Evolutionary conservation across 2,888 invertebrate genomes (phyloP).

Genomic region (Mayetiola destructor): DNA sequence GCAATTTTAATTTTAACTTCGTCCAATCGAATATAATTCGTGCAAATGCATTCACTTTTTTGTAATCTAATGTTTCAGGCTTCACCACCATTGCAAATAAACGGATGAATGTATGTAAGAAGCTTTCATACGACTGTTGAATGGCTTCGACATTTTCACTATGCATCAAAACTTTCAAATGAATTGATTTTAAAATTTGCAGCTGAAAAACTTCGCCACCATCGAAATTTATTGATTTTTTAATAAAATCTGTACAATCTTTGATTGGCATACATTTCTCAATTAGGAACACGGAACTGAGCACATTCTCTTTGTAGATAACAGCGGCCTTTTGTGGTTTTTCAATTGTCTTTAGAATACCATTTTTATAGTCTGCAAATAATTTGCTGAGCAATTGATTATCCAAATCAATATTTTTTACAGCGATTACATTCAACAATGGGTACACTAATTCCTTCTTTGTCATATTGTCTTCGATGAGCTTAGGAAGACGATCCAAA

Average conservation of each 20-base stretch:
- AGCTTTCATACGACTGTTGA: constrained; percentile 39
- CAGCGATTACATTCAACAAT: constrained; percentile 37
- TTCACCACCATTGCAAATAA: constrained; percentile 38
- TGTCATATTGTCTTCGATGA: constrained; percentile 34
- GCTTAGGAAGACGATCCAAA: constrained; percentile 20
- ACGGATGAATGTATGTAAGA: constrained; percentile 40
- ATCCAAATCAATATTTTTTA: constrained; percentile 22
- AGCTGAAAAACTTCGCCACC: constrained; percentile 43
- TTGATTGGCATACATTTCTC: constrained; percentile 43
- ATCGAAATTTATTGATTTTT: constrained; percentile 50
- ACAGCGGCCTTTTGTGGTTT: constrained; percentile 56
- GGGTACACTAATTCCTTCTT: constrained; percentile 51
- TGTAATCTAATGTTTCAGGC: constrained; percentile 29
- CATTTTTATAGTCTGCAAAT: constrained; percentile 44
- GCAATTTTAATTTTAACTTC: constrained; percentile 21
- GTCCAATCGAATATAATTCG: constrained; percentile 31
- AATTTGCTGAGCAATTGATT: constrained; percentile 39
- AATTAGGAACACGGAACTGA: constrained; percentile 44
- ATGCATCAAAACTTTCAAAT: constrained; percentile 31
- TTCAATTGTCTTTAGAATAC: constrained; percentile 47
- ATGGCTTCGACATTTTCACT: neutral
- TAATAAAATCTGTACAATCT: constrained; percentile 41
- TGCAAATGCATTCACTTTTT: constrained; percentile 31
- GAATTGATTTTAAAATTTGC: constrained; percentile 40
- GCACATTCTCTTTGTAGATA: constrained; percentile 45